A percentile compares a stretch with the other conserved stretches of the same genome.
These are phyloP conservation scores for Brachyhypopomus gauderio DNA, from an alignment of 2,113 vertebrate genomes.

Conservation along the genomic window DNA sequence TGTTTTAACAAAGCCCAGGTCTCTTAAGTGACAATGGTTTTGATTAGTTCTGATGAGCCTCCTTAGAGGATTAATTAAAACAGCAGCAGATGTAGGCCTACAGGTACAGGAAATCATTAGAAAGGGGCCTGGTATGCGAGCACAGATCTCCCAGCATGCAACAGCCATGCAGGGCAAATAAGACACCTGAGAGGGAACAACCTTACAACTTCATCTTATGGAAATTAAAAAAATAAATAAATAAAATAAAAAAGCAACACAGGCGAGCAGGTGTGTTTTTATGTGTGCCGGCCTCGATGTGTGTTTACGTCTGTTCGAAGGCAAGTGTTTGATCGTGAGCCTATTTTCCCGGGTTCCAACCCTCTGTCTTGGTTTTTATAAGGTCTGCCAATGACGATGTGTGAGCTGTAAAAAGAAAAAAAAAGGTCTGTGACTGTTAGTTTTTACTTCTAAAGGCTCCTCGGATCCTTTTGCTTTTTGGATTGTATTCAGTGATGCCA, in stretches of 20 bases:
- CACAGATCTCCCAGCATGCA: conserved; percentile 63
- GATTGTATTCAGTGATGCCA: conserved; percentile 6
- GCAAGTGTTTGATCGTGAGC: not conserved
- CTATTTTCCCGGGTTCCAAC: not conserved
- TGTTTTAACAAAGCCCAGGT: conserved; percentile 67
- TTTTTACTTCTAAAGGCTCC: conserved; percentile 23
- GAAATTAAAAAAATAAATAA: conserved; percentile 63
- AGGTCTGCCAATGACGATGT: conserved; percentile 13
- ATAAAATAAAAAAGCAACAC: conserved; percentile 7
- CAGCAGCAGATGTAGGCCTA: conserved; percentile 87
- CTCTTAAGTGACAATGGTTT: conserved; percentile 92
- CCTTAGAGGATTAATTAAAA: conserved; percentile 97
- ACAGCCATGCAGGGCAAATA: conserved; percentile 86
- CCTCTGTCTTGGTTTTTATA: conserved; percentile 1
- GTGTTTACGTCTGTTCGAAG: not conserved
- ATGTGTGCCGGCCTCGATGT: conserved; percentile 5
- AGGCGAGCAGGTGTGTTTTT: conserved; percentile 27
- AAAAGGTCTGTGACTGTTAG: not conserved
- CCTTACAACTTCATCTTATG: conserved; percentile 81
- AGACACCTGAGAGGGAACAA: conserved; percentile 76
- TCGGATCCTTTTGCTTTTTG: conserved; percentile 34
- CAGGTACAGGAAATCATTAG: conserved; percentile 90
- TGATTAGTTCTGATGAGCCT: conserved; percentile 90
- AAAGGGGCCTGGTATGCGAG: conserved; percentile 54
- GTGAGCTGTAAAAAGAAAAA: not conserved